Base-by-base conservation (phyloP, 2,888 invertebrate species). In the Anarsia innoxiella region DNA sequence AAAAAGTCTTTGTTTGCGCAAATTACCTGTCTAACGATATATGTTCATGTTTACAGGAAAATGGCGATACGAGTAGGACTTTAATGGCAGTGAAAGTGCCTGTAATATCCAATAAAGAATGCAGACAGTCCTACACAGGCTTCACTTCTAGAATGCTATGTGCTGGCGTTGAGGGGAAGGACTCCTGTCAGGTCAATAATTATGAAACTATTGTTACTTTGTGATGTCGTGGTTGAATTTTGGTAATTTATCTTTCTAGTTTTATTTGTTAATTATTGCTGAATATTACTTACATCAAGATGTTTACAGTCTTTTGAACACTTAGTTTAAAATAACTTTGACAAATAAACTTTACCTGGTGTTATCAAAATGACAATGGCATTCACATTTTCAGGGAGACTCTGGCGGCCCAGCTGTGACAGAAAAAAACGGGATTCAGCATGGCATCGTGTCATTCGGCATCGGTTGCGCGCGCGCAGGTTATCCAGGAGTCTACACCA, bases 91-190 rank as follows among this genome's bases (percentile, higher is more conserved):
- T 68, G 0, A 46, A 46, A 12, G 53, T 74, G 1, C 55, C 62
- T 1, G 50, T 56, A 0, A 54, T 70, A 0, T 50, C 64, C 2
- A 51, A 40, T 1, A 47, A 48, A 1, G 53, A 60, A 0, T 74
- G 72, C 37, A 50, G 51, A 3, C 44, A 45, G 27, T 39, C 51
- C 0, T 71, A 70, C 31, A 50, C 50, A 0, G 31, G 29, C 10
- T 54, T 83, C 13, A 80, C 78, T 0, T 31, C 46, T 0, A 56
- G 69, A 29, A 80, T 79, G 77, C 53, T 80, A 34, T 83, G 83
- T 43, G 83, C 82, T 1, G 79, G 78, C 0, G 39, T 59, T 0
- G 80, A 77, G 1, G 80, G 78, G n/a, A 75, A 74, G 44, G 82
- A 83, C 48, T 67, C 78, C 9, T 84, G 82, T 40, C 79, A 82